A percentile compares a stretch with the other conserved stretches of the same genome.
Conservation (phyloP, 1,140 invertebrate genomes). For the Procambarus clarkii region DNA sequence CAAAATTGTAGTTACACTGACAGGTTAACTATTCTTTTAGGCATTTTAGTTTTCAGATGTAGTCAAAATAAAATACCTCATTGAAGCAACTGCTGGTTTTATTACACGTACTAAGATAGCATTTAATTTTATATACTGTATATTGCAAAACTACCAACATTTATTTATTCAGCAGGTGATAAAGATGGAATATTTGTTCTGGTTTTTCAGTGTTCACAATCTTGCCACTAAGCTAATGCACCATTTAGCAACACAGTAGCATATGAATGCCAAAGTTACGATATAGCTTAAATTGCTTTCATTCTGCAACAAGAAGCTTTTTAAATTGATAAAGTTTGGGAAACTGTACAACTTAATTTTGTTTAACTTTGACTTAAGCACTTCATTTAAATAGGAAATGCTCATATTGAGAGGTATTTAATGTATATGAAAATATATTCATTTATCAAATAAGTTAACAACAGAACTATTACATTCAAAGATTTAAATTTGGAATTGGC, state of each 20-base stretch:
- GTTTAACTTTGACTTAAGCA: not conserved
- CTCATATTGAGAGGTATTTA: conserved; percentile 13
- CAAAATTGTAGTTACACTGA: too few species aligned
- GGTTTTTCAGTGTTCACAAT: not conserved
- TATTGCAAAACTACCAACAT: not conserved
- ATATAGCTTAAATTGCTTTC: not conserved
- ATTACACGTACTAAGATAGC: not conserved
- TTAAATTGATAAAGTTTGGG: not conserved
- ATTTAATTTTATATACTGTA: too few species aligned
- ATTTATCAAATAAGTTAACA: conserved; percentile 55
- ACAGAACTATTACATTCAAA: conserved; percentile 34
- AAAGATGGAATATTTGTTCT: not conserved
- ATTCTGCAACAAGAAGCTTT: not conserved
- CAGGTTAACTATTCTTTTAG: too few species aligned
- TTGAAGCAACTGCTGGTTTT: not conserved
- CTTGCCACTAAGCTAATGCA: not conserved
- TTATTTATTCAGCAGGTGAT: not conserved
- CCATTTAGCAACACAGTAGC: not conserved
- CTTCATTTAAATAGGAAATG: not conserved
- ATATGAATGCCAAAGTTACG: not conserved
- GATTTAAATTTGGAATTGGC: not conserved
- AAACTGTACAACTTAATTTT: not conserved
- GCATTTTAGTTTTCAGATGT: not conserved
- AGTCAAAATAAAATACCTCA: not conserved
- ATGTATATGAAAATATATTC: conserved; percentile 50